Evolutionary conservation across 30 jellyfish, hydroid and myxozoan species (phyloP), one percentile per base, ranked within the genome.

Genomic region (Nemopilema nomurai): DNA sequence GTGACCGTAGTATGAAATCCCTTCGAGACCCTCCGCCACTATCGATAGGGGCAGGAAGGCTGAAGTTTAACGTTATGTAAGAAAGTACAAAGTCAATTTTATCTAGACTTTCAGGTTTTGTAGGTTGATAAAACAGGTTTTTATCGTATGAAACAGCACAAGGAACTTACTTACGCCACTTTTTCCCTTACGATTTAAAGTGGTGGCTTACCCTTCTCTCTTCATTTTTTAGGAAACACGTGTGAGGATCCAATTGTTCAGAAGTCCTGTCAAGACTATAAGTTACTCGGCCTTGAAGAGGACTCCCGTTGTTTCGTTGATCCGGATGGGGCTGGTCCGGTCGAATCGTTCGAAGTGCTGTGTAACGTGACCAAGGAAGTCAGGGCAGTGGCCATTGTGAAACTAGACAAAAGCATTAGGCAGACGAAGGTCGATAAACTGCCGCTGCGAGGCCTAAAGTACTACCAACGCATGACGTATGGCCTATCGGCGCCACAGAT

Each of bases 271-370:
- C 97, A 95, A 67, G 97, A 84, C 18, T 95, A 95, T 84, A 86
- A 87, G 52, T 69, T 87, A 31, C 83, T 78, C 16, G 99, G 99
- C 16, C 31, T 95, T 26, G 30, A 21, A 22, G 97, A 88, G 49
- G 97, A 95, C 69, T 86, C 99, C 51, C 90, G 90, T 64, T 95
- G 99, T 76, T 51, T 23, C 29, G 74, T 95, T 29, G 99, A 95
- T 76, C 97, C 97, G 41, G 99, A 95, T 63, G 99, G 99, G 6
- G 22, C 76, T 0, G 99, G 97, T 17, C 86, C 90, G 1, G 24
- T 87, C 28, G 69, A 82, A 19, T 88, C 99, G 1, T 83, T 90
- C 57, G 92, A 86, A 62, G 97, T 95, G 28, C 75, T 95, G 6
- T 95, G 99, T 89, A 95, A 95, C 67, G 68, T 95, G 89, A 89